Conservation (phyloP, 2,888 invertebrate species). For the Heliconius charithonia region DNA sequence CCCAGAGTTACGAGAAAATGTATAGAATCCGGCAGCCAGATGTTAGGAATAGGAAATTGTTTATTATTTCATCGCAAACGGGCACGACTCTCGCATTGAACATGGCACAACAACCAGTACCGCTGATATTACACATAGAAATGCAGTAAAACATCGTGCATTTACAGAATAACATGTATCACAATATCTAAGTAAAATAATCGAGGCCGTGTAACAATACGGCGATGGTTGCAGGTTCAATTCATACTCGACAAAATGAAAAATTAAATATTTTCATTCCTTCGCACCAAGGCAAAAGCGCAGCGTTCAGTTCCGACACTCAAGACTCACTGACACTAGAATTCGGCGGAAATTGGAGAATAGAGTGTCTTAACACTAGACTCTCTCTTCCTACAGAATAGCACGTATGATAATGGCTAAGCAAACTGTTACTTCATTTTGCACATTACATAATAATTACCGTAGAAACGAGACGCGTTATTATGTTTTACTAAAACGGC, state of each 20-base stretch:
- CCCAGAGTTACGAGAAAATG: conserved; percentile 37
- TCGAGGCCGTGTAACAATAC: too few relatives aligned
- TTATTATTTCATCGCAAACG: conserved; percentile 45
- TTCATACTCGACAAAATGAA: too few relatives aligned
- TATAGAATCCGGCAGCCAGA: conserved; percentile 44
- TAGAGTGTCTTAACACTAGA: too few relatives aligned
- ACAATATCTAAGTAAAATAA: not conserved
- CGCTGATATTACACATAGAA: conserved; percentile 25
- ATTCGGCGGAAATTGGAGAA: too few relatives aligned
- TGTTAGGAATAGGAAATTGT: conserved; percentile 45
- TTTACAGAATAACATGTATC: not conserved
- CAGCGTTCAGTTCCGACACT: too few relatives aligned
- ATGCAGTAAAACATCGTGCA: not conserved
- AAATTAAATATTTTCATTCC: too few relatives aligned
- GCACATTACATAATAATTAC: conserved; percentile 21
- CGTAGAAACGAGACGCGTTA: not conserved
- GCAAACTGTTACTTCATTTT: conserved; percentile 12
- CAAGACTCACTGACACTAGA: too few relatives aligned
- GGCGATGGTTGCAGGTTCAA: too few relatives aligned
- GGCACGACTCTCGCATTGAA: conserved; percentile 34
- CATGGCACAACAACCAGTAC: conserved; percentile 19
- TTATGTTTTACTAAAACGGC: conserved; percentile 8
- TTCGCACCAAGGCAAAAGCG: too few relatives aligned
- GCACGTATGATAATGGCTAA: not conserved
- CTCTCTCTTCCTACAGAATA: not conserved